Base-by-base conservation (phyloP, 2,888 invertebrate genomes). In the Idaea biselata region DNA sequence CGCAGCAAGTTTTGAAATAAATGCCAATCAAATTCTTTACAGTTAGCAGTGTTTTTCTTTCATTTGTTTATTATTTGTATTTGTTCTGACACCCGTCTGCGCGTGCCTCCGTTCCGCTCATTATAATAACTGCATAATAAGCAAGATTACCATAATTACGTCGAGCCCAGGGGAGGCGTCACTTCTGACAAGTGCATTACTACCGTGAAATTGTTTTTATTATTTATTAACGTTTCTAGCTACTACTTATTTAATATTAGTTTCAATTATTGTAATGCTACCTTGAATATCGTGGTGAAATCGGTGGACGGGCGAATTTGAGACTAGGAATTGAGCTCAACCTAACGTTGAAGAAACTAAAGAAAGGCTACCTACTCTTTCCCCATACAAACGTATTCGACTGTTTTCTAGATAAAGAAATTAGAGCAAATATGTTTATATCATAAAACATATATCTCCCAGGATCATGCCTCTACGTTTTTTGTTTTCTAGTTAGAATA, bases 121-220 rank as follows among this genome's bases (percentile, higher is more conserved):
- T 71, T 66, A 69, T 55, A 68, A 66, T 69, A 70, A 44, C 44
- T 14, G 44, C 44, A 55, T 69, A 71, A 58, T 60, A 65, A 72
- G 68, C 66, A 68, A 69, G 60, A 66, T 72, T 68, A 63, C 60
- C 67, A 73, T 71, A 69, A 69, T 67, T 55, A 58, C 16, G 58
- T 64, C 11, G 58, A 55, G 17, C 58, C 60, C 53, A 61, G 61
- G 67, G 67, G 63, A 62, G 61, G 66, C 64, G 60, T 58, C 60
- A 59, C 14, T 11, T 56, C 14, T 3, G 18, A 25, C 31, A 5
- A 58, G 25, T 59, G 61, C n/a, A 18, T 54, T 59, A 58, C 59
- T 32, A 61, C 59, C 59, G 57, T 54, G 32, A 18, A 58, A 63
- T 58, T 59, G 57, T 60, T 60, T 57, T 57, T 58, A 44, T 57